Base-by-base conservation (phyloP, 2,888 invertebrate genomes). In the Choreutis nemorana region DNA sequence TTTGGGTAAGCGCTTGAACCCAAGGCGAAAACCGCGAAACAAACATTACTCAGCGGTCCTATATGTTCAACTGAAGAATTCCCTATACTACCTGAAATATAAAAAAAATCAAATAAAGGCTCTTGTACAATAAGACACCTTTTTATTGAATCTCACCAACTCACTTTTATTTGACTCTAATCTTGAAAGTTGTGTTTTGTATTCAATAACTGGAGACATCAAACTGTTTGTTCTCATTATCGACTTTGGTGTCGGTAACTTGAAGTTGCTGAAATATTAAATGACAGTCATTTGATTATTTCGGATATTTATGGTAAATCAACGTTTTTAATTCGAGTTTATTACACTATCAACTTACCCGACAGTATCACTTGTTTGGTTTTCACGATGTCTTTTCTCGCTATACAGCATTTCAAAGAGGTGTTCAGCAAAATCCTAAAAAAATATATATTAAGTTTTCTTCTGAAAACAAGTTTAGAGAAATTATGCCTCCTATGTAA, bases 1-100 rank as follows among this genome's bases (percentile, higher is more conserved):
- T 96, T 95, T 1, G 97, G 97, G 63, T 97, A 97, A 1, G 96
- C 96, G 42, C 94, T 94, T 2, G 96, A 96, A 4, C 97, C 97
- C 25, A 97, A 71, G 0, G 90, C 96, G 55, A 97, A 97, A 5
- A 97, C 96, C 0, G 95, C 94, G 55, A 90, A 97, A 54, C 91
- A 86, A 28, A 95, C 91, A 50, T 95, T 95, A 51, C 92, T 91
- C 2, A 95, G 75, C 2, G 94, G 91, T 3, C 93, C 94, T 50
- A 94, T 90, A 40, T 86, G 87, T 51, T 92, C 92, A 44, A 89
- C 87, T 7, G 86, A 83, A 3, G 72, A 84, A 14, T 87, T 84
- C 41, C 89, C 90, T 4, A 86, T 81, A 16, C 88, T 90, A 42
- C 90, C 90, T 57, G 83, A 73, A 32, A 8, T 10, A 11, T 9